phyloP scores from a whole-genome alignment of 2,888 invertebrate genomes.

The Ophion ventricosus region DNA sequence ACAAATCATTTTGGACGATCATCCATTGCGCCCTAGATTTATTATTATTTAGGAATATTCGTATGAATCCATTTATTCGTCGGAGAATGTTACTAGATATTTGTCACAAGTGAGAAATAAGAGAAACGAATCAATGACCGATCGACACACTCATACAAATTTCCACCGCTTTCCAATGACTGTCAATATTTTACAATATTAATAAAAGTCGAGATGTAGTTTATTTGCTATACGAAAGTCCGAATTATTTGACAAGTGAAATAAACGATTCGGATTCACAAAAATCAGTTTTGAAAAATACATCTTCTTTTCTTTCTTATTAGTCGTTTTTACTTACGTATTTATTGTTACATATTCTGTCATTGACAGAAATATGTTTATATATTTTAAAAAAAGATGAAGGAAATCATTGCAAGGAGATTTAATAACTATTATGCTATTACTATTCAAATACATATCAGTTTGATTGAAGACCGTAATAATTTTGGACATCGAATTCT shows the following conservation, averaged over 20 bases:
- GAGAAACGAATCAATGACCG: slow-evolving; percentile 14
- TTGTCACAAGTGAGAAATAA: slow-evolving; percentile 1
- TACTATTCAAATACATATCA: too few species aligned
- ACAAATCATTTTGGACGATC: slow-evolving; percentile 32
- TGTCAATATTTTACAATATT: slow-evolving; percentile 1
- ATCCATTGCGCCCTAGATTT: slow-evolving; percentile 9
- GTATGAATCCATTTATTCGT: neutral
- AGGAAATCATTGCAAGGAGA: too few species aligned
- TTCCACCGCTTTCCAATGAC: slow-evolving; percentile 31
- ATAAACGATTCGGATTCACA: too few species aligned
- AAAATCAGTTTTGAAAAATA: too few species aligned
- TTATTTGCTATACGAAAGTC: neutral
- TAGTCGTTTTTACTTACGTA: too few species aligned
- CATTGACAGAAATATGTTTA: too few species aligned
- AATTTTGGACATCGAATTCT: neutral
- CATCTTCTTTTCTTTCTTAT: too few species aligned
- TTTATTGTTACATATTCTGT: too few species aligned
- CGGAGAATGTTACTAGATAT: neutral
- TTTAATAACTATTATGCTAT: too few species aligned
- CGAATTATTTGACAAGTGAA: neutral
- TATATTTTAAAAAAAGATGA: too few species aligned
- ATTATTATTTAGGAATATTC: slow-evolving; percentile 6
- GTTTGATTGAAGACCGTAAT: neutral
- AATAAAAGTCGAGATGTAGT: slow-evolving; percentile 4
- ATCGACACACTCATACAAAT: slow-evolving; percentile 7